Percentiles rank a stretch among this genome's conserved stretches.
These are phyloP conservation scores for Thryonomys swinderianus DNA, from an alignment of 2,113 vertebrate genomes.

Conservation along the genomic window DNA sequence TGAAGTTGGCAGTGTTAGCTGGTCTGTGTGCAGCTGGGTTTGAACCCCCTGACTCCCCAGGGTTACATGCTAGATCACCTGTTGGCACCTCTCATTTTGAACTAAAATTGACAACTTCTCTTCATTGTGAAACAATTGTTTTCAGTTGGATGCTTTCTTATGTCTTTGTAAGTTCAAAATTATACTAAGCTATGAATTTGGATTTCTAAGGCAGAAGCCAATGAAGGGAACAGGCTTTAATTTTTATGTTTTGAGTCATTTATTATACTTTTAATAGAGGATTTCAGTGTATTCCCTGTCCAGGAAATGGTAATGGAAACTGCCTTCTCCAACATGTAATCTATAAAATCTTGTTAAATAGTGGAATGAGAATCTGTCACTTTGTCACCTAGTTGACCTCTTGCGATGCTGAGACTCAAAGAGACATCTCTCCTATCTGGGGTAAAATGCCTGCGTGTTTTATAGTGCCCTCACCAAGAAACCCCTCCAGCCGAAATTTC, in stretches of 20 bases:
- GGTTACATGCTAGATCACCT: neutral
- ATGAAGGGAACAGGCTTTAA: conserved; percentile 23
- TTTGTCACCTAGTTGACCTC: conserved; percentile 74
- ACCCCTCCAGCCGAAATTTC: conserved; percentile 3
- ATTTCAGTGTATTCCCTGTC: conserved; percentile 58
- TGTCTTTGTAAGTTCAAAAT: neutral
- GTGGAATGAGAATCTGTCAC: conserved; percentile 69
- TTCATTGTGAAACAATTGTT: conserved; percentile 1
- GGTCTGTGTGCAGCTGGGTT: neutral
- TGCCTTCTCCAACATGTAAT: conserved; percentile 32
- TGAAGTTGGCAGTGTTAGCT: neutral
- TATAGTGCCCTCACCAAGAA: conserved; percentile 58
- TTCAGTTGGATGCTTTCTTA: conserved; percentile 12
- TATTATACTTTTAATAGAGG: conserved; percentile 60
- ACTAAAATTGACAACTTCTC: neutral
- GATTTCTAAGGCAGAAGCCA: conserved; percentile 44
- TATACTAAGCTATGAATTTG: conserved; percentile 8
- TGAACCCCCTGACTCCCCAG: neutral
- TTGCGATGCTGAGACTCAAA: conserved; percentile 59
- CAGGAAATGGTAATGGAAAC: conserved; percentile 68
- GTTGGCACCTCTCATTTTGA: neutral
- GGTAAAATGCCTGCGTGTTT: conserved; percentile 42
- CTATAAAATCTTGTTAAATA: conserved; percentile 66
- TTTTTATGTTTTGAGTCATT: conserved; percentile 65
- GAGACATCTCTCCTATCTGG: neutral